A percentile compares a stretch with the other conserved stretches of the same genome.
These are phyloP conservation scores for Cyanocitta stelleri DNA, from an alignment of 2,113 vertebrate genomes.

Conservation along the genomic window DNA sequence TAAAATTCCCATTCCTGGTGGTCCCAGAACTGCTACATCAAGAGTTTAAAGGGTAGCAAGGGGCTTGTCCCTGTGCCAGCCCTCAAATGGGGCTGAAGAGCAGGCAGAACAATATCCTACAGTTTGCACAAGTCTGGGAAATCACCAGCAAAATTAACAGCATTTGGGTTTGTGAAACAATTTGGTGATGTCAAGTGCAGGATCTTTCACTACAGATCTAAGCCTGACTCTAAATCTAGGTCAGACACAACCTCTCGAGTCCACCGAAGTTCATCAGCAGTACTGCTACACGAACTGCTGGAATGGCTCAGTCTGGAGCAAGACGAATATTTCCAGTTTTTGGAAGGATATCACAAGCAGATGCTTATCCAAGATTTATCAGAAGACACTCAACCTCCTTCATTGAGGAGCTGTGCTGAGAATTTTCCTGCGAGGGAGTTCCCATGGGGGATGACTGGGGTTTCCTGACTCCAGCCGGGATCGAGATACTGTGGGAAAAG, in stretches of 20 bases:
- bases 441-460: background rate
- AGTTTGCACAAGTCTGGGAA: background rate
- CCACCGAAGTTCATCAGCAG: background rate
- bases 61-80: background rate
- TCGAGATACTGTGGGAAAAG: conserved; percentile 26
- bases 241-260: background rate
- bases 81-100: background rate
- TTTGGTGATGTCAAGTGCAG: background rate
- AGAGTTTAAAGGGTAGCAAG: background rate
- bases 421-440: background rate
- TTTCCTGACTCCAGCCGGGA: background rate
- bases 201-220: background rate
- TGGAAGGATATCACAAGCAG: conserved; percentile 6
- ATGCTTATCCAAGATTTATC: background rate
- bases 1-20: background rate
- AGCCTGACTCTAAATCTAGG: background rate
- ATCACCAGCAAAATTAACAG: background rate
- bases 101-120: background rate
- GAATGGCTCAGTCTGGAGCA: background rate
- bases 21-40: background rate
- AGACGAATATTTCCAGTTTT: background rate
- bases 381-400: background rate
- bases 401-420: background rate
- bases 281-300: background rate
- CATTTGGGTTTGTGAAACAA: background rate